These are phyloP conservation scores for Camponotus vicinus DNA, from an alignment of 1,140 invertebrate species.

Conservation along the genomic window DNA sequence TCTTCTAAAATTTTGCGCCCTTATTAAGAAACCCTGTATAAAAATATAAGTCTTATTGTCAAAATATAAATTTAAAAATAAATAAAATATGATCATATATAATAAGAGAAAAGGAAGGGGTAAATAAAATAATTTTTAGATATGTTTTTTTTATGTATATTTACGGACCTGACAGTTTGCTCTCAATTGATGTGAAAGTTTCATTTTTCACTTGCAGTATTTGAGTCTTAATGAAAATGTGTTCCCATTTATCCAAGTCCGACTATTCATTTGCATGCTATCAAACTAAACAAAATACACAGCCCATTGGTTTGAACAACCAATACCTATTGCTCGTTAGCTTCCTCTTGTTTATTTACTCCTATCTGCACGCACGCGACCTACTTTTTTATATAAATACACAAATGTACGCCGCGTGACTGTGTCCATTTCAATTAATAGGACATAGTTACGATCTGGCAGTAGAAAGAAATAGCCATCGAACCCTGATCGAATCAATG, in stretches of 20 bases:
- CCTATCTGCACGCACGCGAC: constrained; percentile 24
- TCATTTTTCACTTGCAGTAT: constrained; percentile 29
- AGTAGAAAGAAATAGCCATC: constrained; percentile 43
- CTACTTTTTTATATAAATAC: constrained; percentile 13
- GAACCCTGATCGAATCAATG: constrained; percentile 33
- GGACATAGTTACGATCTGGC: constrained; percentile 12
- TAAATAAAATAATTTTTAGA: not conserved
- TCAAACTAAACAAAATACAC: constrained; percentile 58
- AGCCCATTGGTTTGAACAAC: constrained; percentile 35
- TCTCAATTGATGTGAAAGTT: not conserved
- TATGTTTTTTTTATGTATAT: not conserved
- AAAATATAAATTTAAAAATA: not conserved
- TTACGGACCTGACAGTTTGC: constrained; percentile 1
- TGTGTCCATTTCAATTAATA: constrained; percentile 67
- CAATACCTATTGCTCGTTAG: constrained; percentile 36
- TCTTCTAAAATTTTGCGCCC: no score
- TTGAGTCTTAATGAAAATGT: constrained; percentile 53
- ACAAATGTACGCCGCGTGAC: constrained; percentile 1
- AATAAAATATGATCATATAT: not conserved
- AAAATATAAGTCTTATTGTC: no score
- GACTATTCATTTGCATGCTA: constrained; percentile 51
- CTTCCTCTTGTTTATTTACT: constrained; percentile 48
- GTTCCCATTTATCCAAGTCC: constrained; percentile 16
- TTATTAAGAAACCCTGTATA: no score
- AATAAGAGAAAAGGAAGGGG: not conserved